Evolutionary conservation across 2,113 vertebrate genomes (phyloP), one percentile per base, ranked within the genome.

Genomic region (Hymenochirus boettgeri): DNA sequence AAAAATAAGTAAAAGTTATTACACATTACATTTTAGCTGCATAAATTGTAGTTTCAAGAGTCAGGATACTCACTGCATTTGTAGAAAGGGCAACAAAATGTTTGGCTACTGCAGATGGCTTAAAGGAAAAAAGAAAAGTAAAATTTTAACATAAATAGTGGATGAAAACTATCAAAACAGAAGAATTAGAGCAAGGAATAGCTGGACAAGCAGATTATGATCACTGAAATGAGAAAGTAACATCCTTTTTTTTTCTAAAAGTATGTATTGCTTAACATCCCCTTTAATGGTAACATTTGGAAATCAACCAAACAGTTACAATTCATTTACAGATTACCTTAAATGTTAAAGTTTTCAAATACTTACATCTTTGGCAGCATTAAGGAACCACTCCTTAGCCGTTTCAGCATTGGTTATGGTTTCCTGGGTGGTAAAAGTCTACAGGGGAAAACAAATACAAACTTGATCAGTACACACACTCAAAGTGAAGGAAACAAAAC

Each of bases 381-480:
- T 45, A 2, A 99, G 80, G 79, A 99, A 91, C 96, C 96, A 99
- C 24, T 98, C 96, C 62, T 88, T 93, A 5, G 94, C 96, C 0
- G 96, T 98, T 76, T 97, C 95, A 0, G 96, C 96, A 0, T 99
- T 99, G 2, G 96, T 99, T 82, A 99, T 99, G n/a, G 96, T 99
- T 82, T 99, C 96, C 73, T 98, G 96, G 1, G 96, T 98, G 72
- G 96, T 99, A 62, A 98, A 99, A 1, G 96, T 99, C 96, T 99
- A n/a, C 13, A n/a, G n/a, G 4, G 75, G 8, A 60, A 58, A 48
- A 3, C 0, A 46, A 11, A 77, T 56, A 57, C 61, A 0, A 50
- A 51, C 5, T 0, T 52, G n/a, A n/a, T n/a, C n/a, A n/a, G n/a
- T n/a, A n/a, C n/a, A n/a, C n/a, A n/a, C n/a, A n/a, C n/a, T n/a